These are phyloP conservation scores for Mionectes olivaceus DNA, from an alignment of 2,797 vertebrate genomes.

Conservation along the genomic window DNA sequence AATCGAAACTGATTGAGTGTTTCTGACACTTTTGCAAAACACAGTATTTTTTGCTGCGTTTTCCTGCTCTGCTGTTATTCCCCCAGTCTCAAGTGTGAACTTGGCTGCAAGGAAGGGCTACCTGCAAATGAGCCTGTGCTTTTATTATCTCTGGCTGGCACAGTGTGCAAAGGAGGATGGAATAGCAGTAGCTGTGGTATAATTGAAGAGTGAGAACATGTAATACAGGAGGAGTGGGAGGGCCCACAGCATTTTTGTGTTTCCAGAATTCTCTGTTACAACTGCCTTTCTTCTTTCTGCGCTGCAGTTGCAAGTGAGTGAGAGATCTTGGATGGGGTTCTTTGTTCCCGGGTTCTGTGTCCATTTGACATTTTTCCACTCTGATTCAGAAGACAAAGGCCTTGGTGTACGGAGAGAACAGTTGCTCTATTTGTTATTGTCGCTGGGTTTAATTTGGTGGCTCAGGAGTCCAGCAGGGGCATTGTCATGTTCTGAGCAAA, in stretches of 20 bases:
- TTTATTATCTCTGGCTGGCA: not conserved
- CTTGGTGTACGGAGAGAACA: slow-evolving; percentile 39
- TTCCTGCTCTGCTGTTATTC: not conserved
- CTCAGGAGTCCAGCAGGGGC: not conserved
- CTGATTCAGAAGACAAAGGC: slow-evolving; percentile 66
- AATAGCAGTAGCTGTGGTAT: not conserved
- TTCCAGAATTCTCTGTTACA: not conserved
- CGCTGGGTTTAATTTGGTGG: not conserved
- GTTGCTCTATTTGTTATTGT: slow-evolving; percentile 45
- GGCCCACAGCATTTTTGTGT: not conserved
- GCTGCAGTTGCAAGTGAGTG: slow-evolving; percentile 22
- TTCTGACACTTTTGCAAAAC: not conserved
- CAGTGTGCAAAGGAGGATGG: not conserved
- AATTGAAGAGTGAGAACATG: not conserved
- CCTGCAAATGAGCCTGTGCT: not conserved
- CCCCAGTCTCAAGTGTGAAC: not conserved
- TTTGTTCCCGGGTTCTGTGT: slow-evolving; percentile 50
- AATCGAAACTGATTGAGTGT: not conserved
- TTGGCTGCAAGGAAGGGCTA: not conserved
- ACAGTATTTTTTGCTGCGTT: not conserved
- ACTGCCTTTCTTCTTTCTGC: slow-evolving; percentile 15
- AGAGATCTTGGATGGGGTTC: slow-evolving; percentile 38
- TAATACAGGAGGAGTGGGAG: not conserved
- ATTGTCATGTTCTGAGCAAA: slow-evolving; percentile 19
- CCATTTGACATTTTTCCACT: slow-evolving; percentile 43